Evolutionary conservation across 2,113 vertebrate genomes (phyloP).

Genomic region (Sterna hirundo): DNA sequence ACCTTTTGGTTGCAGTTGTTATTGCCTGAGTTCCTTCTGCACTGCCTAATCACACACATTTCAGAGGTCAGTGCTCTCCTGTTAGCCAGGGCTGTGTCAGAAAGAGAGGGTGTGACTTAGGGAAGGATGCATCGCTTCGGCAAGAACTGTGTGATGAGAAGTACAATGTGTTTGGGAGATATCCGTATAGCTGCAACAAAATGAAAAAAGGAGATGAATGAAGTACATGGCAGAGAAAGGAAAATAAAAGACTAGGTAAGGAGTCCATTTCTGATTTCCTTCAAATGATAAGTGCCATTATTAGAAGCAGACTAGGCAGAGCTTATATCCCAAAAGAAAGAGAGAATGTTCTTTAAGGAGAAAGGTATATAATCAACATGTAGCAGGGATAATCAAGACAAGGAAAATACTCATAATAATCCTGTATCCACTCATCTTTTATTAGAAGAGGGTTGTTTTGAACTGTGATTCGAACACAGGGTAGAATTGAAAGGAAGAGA

Average conservation of each 20-base stretch:
- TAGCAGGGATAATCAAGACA: neutral
- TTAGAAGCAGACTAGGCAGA: neutral
- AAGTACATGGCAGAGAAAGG: neutral
- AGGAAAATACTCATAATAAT: neutral
- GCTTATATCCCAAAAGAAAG: neutral
- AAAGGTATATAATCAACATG: neutral
- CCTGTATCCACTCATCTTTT: neutral
- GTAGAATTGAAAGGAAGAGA: neutral
- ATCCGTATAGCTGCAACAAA: neutral
- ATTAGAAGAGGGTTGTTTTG: neutral
- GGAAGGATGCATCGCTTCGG: neutral
- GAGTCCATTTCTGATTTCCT: neutral
- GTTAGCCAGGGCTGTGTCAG: neutral
- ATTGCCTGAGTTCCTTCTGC: neutral
- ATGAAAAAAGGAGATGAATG: neutral
- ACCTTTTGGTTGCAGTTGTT: neutral
- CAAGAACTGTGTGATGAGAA: neutral
- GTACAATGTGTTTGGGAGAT: neutral
- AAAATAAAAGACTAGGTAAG: neutral
- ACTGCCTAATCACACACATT: neutral
- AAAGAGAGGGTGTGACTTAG: neutral
- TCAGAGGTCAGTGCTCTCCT: neutral
- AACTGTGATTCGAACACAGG: neutral
- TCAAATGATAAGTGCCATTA: neutral
- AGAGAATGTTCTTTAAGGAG: neutral